Evolutionary conservation across 2,113 vertebrate genomes (phyloP), one percentile per base, ranked within the genome.

Genomic region (Ornithorhynchus anatinus): DNA sequence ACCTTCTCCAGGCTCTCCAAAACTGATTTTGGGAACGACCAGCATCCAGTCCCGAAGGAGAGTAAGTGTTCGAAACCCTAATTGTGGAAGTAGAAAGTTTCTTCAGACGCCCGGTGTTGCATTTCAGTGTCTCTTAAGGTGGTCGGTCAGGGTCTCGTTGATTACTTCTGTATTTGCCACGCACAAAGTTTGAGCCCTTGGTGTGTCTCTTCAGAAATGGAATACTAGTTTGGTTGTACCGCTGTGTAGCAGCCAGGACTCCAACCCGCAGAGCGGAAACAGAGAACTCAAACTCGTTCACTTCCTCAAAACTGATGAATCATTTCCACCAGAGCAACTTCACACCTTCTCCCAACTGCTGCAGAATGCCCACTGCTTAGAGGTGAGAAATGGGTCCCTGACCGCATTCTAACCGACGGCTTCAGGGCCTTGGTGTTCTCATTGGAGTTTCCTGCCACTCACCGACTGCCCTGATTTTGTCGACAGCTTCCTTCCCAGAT

Each of bases 401-500:
- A 69, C 3, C 4, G 3, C 16, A 51, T 65, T 59, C 80, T 68
- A 48, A 54, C 64, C 2, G 7, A 48, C 68, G 51, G 62, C 27
- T 42, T 71, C 20, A 23, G 65, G 77, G 58, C 32, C 38, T 12
- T 39, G 14, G 43, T 11, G 23, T 14, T 8, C 22, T 23, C 58
- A 48, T n/a, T n/a, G n/a, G n/a, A n/a, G n/a, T 68, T 82, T 65
- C 19, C 22, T 48, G 22, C 58, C n/a, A 36, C 17, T 62, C 45
- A 56, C 6, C 44, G n/a, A 71, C 76, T 20, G 67, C 22, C 36
- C 31, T 36, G 8, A 71, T 17, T 50, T 37, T 81, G 63, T 53
- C 81, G 84, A 62, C 86, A 99, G 97, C 92, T 98, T 72, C 97
- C 98, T 15, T 92, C 96, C 72, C 96, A 94, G 91, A 97, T 99